Evolutionary conservation across 2,888 invertebrate genomes (phyloP), one percentile per base, ranked within the genome.

Genomic region (Drosophila helvetica): DNA sequence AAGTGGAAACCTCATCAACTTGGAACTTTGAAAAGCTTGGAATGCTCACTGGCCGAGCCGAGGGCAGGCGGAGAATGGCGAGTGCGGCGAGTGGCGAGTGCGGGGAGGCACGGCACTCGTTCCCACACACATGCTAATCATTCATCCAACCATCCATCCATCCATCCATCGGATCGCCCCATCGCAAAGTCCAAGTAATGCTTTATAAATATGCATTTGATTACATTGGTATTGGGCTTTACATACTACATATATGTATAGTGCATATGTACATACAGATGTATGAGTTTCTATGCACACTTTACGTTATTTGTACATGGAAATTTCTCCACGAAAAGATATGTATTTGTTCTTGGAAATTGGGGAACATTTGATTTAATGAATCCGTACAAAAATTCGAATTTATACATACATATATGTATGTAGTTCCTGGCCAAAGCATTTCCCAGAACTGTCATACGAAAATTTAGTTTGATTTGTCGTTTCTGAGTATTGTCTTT

Each of bases 1-100:
- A 43, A 48, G 54, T 60, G 67, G 43, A 51, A 25, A 46, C 65
- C 64, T 38, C 65, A 66, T 38, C 47, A 42, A 33, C 64, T 15
- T 2, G 47, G 46, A 48, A 67, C 66, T 47, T 48, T 25, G 18
- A n/a, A 22, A 38, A 53, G 55, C 55, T 25, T 25, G 25, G 15
- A 45, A 19, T 25, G 27, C 64, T 19, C n/a, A 17, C 25, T 27
- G 47, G 27, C 46, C 46, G 12, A 53, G n/a, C n/a, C n/a, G n/a
- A 30, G n/a, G 67, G 54, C n/a, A 55, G 43, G 17, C 10, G 27
- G 43, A 12, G 43, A 19, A 25, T 22, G 22, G 22, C 4, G 22
- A n/a, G n/a, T n/a, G n/a, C n/a, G n/a, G n/a, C n/a, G 3, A 22
- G 22, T 5, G 22, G 22, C 3, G 30, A 47, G 25, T 33, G n/a